These are phyloP conservation scores for Dissostichus mawsoni DNA, from an alignment of 2,113 vertebrate species.

Conservation along the genomic window DNA sequence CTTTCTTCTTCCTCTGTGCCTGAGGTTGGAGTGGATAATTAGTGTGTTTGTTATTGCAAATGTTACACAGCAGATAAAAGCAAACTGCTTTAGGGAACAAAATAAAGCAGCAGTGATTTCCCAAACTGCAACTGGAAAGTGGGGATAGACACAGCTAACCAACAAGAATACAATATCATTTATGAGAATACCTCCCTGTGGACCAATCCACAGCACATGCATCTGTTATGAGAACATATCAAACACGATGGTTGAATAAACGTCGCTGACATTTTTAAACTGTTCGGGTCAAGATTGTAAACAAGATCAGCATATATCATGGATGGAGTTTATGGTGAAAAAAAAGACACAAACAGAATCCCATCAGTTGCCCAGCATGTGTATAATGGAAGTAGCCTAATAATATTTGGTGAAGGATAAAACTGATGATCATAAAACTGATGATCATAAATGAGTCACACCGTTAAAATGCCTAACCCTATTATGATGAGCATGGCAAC, in stretches of 20 bases:
- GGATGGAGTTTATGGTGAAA: background rate
- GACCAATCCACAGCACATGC: constrained; percentile 4
- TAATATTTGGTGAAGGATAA: background rate
- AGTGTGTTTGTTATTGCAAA: constrained; percentile 70
- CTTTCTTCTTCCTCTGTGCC: constrained; percentile 53
- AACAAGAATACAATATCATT: constrained; percentile 14
- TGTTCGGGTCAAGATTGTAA: background rate
- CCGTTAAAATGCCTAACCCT: background rate
- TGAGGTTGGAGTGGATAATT: constrained; percentile 63
- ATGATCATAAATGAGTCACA: background rate
- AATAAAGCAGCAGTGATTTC: constrained; percentile 36
- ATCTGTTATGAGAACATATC: constrained; percentile 6
- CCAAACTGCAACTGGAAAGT: constrained; percentile 28
- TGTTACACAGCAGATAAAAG: constrained; percentile 56
- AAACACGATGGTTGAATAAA: constrained; percentile 19
- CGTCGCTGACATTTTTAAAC: background rate
- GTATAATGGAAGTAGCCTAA: background rate
- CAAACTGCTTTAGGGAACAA: constrained; percentile 27
- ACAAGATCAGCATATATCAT: background rate
- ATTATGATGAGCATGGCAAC: background rate
- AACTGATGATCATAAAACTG: background rate
- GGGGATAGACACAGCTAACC: constrained; percentile 1
- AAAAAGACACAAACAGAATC: background rate
- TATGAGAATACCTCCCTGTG: constrained; percentile 15
- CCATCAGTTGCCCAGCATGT: background rate